Base-by-base conservation (phyloP, 53 echinoderm and acorn worm species). In the Holothuria scabra region DNA sequence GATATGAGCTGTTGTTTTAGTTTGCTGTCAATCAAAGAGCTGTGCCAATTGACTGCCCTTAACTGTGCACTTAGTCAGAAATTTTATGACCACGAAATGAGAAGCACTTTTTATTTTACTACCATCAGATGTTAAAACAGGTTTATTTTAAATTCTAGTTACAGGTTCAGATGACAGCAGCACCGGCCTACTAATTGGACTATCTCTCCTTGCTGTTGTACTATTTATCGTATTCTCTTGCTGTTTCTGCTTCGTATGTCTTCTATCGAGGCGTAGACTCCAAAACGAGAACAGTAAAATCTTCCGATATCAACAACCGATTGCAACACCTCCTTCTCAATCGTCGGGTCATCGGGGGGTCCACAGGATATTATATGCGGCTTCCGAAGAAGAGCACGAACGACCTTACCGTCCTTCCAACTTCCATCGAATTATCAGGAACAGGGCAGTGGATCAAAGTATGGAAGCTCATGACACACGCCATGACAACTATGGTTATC, bases 201-300 rank as follows among this genome's bases (percentile, higher is more conserved):
- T 78, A 5, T 4, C 78, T 1, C 55, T 78, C 8, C 30, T 52
- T 26, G 56, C 31, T 55, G 58, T 78, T 25, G 29, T 46, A 19
- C 12, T 78, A 4, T 32, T 78, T 5, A 46, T 78, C 78, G 28
- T 58, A 12, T 56, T 78, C 29, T 30, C 16, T 19, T 30, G 78
- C 78, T 78, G 78, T 18, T 78, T 56, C 19, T 78, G 78, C 55
- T 59, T 55, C 58, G 4, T 78, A 1, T 78, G 56, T 30, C 13
- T 78, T 11, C 26, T 78, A 7, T 57, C 52, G 21, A 78, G 52
- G 18, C 28, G n/a, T 5, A 78, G n/a, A 56, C 12, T 20, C 32
- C 78, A 59, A 56, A 16, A 14, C 18, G 16, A 52, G 16, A 78
- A 57, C 57, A 28, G 31, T 7, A 78, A 29, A 33, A 33, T 25